Percentiles rank a stretch among this genome's conserved stretches.
phyloP scores from a whole-genome alignment of 1,140 invertebrate genomes.

The Papilio machaon region DNA sequence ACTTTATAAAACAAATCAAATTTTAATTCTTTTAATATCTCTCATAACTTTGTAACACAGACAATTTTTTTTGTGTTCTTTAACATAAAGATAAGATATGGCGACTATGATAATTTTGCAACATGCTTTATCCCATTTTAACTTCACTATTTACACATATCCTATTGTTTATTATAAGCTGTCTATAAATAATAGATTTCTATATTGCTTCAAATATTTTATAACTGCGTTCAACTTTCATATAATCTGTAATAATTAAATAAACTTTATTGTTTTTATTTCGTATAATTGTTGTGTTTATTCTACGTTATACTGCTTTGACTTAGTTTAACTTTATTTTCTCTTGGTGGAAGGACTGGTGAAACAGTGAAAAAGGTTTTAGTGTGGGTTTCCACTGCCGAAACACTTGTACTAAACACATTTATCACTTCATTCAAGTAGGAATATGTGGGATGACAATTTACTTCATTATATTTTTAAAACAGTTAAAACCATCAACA shows the following conservation, averaged over 20 bases:
- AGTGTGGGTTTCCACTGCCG: no score
- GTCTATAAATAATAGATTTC: constrained; percentile 4
- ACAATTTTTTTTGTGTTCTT: background rate
- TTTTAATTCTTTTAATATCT: background rate
- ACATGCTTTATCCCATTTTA: background rate
- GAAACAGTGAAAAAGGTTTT: no score
- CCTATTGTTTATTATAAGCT: constrained; percentile 3
- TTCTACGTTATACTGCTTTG: background rate
- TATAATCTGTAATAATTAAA: constrained; percentile 25
- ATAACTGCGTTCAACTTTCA: constrained; percentile 35
- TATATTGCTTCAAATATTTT: constrained; percentile 35
- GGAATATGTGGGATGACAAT: no score
- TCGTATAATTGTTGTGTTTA: background rate
- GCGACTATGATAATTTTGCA: background rate
- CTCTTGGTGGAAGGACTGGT: no score
- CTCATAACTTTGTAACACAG: background rate
- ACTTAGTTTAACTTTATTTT: no score
- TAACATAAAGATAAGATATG: background rate
- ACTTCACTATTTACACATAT: background rate
- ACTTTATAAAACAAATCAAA: background rate
- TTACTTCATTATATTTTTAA: no score
- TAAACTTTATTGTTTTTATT: constrained; percentile 27
- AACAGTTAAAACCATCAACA: no score
- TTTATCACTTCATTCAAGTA: no score
- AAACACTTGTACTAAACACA: no score